phyloP scores from a whole-genome alignment of 2,113 vertebrate genomes.

The Cathartes aura region DNA sequence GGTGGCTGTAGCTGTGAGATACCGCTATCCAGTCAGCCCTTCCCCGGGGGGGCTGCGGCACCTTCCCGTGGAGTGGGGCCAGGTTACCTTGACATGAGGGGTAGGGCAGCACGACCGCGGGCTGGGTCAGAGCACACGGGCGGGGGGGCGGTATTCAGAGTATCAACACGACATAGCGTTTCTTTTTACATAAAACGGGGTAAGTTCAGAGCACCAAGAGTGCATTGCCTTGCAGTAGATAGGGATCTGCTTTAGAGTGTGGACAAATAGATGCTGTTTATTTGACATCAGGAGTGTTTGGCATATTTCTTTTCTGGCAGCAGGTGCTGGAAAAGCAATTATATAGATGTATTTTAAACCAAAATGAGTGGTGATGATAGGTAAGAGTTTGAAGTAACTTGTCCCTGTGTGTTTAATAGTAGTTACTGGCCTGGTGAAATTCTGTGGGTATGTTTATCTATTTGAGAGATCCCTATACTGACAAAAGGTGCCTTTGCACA shows the following conservation, averaged over 20 bases:
- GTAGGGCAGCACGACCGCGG: not conserved
- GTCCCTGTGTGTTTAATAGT: not conserved
- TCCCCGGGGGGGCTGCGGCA: not conserved
- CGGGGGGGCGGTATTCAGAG: no score
- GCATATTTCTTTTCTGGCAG: not conserved
- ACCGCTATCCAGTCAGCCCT: not conserved
- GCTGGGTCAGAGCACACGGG: no score
- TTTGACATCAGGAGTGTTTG: not conserved
- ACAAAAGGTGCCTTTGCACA: constrained; percentile 29
- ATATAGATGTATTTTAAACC: not conserved
- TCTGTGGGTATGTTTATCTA: not conserved
- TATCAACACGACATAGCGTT: rapidly evolving
- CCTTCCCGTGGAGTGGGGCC: not conserved
- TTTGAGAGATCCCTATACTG: not conserved
- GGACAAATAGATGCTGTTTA: not conserved
- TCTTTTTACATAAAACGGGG: rapidly evolving
- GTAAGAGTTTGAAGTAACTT: not conserved
- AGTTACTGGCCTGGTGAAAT: not conserved
- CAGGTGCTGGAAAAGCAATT: not conserved
- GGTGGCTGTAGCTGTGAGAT: not conserved
- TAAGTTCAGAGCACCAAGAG: not conserved
- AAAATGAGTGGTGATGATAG: not conserved
- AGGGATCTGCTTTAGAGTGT: not conserved
- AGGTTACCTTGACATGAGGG: not conserved
- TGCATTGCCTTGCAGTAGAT: not conserved